phyloP scores from a whole-genome alignment of 2,113 vertebrate species.

The Oryzias melastigma region DNA sequence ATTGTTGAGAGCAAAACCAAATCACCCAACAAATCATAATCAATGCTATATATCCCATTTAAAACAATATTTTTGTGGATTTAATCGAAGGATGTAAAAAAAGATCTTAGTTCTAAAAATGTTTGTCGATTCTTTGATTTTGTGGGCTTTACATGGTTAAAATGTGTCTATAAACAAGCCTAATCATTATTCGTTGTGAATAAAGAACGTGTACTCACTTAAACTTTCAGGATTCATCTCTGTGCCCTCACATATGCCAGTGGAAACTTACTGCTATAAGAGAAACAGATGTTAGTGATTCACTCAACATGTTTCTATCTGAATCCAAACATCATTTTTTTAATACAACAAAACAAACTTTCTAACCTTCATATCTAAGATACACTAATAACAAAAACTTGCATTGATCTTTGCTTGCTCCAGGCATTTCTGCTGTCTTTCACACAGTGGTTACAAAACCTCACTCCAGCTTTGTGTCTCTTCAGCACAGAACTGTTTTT shows the following conservation, averaged over 20 bases:
- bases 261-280: slow-evolving; percentile 39
- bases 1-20: no score
- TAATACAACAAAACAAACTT: background rate
- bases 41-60: no score
- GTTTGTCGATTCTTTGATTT: no score
- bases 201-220: slow-evolving; percentile 59
- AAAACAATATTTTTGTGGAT: no score
- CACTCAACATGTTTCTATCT: slow-evolving; percentile 4
- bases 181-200: background rate
- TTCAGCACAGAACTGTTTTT: background rate
- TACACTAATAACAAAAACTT: background rate
- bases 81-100: no score
- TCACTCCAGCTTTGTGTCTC: background rate
- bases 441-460: background rate
- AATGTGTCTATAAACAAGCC: background rate
- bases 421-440: background rate
- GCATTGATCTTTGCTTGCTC: background rate
- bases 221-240: slow-evolving; percentile 62
- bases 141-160: background rate
- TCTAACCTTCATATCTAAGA: background rate
- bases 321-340: slow-evolving; percentile 18
- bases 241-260: slow-evolving; percentile 35
- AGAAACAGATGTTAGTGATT: slow-evolving; percentile 27
- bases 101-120: no score
- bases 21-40: no score